These are phyloP conservation scores for Ophraella communa DNA, from an alignment of 2,888 invertebrate species.

Conservation along the genomic window DNA sequence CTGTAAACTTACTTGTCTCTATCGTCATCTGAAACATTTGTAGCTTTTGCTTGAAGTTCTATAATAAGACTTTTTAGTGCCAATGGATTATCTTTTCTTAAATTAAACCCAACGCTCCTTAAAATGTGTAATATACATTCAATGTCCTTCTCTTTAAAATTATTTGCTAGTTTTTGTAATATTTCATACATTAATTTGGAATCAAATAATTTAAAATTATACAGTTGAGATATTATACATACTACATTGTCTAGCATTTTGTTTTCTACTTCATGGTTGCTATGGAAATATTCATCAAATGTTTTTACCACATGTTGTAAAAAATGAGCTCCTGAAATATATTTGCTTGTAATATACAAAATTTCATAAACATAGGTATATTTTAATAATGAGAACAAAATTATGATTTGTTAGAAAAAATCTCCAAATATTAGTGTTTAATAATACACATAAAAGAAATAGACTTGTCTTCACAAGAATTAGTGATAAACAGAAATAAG, in stretches of 20 bases:
- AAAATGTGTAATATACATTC: slow-evolving; percentile 83
- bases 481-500: too few relatives aligned
- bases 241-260: slow-evolving; percentile 85
- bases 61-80: slow-evolving; percentile 79
- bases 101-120: slow-evolving; percentile 79
- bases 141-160: slow-evolving; percentile 78
- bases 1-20: slow-evolving; percentile 57
- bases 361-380: too few relatives aligned
- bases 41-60: slow-evolving; percentile 69
- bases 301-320: slow-evolving; percentile 74
- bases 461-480: too few relatives aligned
- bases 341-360: too few relatives aligned
- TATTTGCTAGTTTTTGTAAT: slow-evolving; percentile 69
- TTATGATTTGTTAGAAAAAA: too few relatives aligned
- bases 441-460: too few relatives aligned
- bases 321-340: slow-evolving; percentile 79
- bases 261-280: slow-evolving; percentile 66
- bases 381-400: too few relatives aligned
- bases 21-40: slow-evolving; percentile 47
- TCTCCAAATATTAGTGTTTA: too few relatives aligned
- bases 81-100: slow-evolving; percentile 86
- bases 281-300: slow-evolving; percentile 68
- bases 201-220: slow-evolving; percentile 89
- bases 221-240: slow-evolving; percentile 79
- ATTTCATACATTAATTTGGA: slow-evolving; percentile 81